A percentile compares a stretch with the other conserved stretches of the same genome.
phyloP scores from a whole-genome alignment of 2,797 vertebrate species.

The Lophura swinhoii region DNA sequence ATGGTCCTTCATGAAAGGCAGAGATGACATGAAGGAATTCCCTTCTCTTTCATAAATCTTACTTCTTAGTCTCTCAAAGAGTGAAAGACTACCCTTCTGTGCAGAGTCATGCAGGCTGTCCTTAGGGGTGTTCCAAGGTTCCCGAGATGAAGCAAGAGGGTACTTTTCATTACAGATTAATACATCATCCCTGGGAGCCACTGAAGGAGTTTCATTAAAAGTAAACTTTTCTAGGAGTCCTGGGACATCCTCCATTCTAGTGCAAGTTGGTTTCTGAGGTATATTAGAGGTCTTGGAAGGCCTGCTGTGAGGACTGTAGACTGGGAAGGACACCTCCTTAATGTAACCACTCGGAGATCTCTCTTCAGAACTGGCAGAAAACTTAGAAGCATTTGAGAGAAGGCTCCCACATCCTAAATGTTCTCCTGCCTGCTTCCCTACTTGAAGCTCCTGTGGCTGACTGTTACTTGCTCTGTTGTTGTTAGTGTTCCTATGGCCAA shows the following conservation, averaged over 20 bases:
- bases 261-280: neutral
- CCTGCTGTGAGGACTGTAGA: conserved; percentile 30
- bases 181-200: conserved; percentile 21
- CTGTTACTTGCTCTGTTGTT: conserved; percentile 27
- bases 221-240: conserved; percentile 79
- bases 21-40: neutral
- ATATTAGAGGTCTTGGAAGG: neutral
- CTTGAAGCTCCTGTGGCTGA: neutral
- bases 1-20: neutral
- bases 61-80: conserved; percentile 79
- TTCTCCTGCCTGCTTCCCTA: neutral
- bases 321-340: neutral
- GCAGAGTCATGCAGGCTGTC: conserved; percentile 1
- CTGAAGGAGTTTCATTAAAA: conserved; percentile 70
- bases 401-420: neutral
- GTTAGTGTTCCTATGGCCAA: conserved; percentile 31
- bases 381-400: neutral
- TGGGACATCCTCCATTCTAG: conserved; percentile 78
- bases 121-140: conserved; percentile 74
- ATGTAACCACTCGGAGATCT: neutral
- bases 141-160: conserved; percentile 83
- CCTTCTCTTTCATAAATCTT: conserved; percentile 15
- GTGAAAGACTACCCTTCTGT: conserved; percentile 71
- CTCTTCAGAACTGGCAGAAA: neutral
- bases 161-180: conserved; percentile 67